These are phyloP conservation scores for Micrasema longulum DNA, from an alignment of 1,140 invertebrate genomes.

Conservation along the genomic window DNA sequence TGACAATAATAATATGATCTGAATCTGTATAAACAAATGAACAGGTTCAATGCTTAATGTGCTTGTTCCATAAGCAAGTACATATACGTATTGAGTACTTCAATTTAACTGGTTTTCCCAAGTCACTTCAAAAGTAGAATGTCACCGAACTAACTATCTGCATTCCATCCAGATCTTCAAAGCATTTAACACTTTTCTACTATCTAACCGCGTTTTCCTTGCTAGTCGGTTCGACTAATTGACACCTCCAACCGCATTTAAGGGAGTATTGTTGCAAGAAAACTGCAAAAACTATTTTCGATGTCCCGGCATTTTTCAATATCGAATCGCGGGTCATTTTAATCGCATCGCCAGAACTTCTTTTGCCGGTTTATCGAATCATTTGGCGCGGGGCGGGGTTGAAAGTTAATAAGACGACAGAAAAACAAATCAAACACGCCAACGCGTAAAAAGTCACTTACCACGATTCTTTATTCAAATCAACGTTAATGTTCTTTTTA, in stretches of 20 bases:
- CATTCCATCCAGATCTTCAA: constrained; percentile 5
- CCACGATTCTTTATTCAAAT: background rate
- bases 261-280: background rate
- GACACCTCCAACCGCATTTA: background rate
- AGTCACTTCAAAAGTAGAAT: constrained; percentile 4
- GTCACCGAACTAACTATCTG: background rate
- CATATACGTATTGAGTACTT: too few relatives aligned
- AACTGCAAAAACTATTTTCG: background rate
- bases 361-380: constrained; percentile 12
- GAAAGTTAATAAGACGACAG: background rate
- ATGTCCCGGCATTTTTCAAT: constrained; percentile 15
- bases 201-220: background rate
- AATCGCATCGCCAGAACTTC: constrained; percentile 33
- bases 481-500: background rate
- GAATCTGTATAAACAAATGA: constrained; percentile 26
- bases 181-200: background rate
- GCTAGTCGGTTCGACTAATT: background rate
- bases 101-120: constrained; percentile 27
- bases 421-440: background rate
- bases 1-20: constrained; percentile 4
- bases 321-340: constrained; percentile 33
- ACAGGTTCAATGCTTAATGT: constrained; percentile 29
- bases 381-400: constrained; percentile 10
- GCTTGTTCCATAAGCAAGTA: constrained; percentile 14
- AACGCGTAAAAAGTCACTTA: background rate